Percentiles rank a stretch among this genome's conserved stretches.
phyloP scores from a whole-genome alignment of 1,140 invertebrate genomes.

The Drosophila orosa region DNA sequence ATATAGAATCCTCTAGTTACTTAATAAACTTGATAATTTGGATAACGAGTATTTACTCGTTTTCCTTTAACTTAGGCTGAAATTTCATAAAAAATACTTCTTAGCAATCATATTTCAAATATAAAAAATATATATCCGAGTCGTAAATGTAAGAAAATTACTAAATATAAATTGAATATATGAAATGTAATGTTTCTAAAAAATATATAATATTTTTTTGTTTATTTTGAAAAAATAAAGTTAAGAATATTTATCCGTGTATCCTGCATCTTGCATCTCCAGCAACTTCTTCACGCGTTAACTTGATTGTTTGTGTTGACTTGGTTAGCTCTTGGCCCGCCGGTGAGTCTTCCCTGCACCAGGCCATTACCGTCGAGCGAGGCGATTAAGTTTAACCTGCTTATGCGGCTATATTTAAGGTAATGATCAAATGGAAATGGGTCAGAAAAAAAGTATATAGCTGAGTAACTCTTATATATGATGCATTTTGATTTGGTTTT shows the following conservation, averaged over 20 bases:
- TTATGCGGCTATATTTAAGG: constrained; percentile 38
- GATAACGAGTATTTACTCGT: not conserved
- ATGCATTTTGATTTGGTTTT: not conserved
- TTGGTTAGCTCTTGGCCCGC: constrained; percentile 38
- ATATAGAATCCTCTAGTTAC: no score
- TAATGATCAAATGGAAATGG: constrained; percentile 37
- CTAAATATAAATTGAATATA: not conserved
- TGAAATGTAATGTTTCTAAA: not conserved
- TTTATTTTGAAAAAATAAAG: not conserved
- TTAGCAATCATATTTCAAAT: no score
- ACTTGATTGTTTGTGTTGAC: constrained; percentile 37
- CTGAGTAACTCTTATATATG: not conserved
- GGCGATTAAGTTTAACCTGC: constrained; percentile 48
- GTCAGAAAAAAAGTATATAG: constrained; percentile 3
- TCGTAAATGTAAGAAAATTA: not conserved
- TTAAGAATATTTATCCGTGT: constrained; percentile 1
- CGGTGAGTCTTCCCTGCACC: constrained; percentile 22
- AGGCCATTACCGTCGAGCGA: constrained; percentile 43
- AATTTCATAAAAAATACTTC: not conserved
- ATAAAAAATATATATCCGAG: not conserved
- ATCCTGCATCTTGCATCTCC: constrained; percentile 6
- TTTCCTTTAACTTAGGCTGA: not conserved
- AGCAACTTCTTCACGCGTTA: constrained; percentile 19
- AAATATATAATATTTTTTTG: no score
- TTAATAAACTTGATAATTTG: not conserved